phyloP scores from a whole-genome alignment of 2,888 invertebrate genomes.

The Drosophila picticornis region DNA sequence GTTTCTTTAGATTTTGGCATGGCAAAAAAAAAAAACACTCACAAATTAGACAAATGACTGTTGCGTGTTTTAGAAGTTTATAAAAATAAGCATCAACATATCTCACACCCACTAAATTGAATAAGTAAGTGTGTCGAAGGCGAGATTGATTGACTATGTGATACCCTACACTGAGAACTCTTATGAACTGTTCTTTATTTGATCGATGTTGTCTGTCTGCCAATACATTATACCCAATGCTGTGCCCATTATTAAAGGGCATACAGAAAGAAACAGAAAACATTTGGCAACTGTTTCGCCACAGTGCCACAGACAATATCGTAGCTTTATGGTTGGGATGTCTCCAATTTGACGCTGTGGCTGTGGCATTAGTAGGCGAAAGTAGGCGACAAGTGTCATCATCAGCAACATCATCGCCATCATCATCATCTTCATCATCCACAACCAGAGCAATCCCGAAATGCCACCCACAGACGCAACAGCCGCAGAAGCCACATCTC shows the following conservation, averaged over 20 bases:
- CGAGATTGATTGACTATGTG: background rate
- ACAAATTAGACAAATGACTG: slow-evolving; percentile 77
- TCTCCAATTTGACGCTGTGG: slow-evolving; percentile 65
- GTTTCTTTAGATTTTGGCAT: slow-evolving; percentile 27
- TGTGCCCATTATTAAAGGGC: background rate
- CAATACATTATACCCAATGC: background rate
- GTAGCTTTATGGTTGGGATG: slow-evolving; percentile 44
- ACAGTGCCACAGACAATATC: slow-evolving; percentile 28
- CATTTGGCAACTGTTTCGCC: slow-evolving; percentile 57
- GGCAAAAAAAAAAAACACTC: slow-evolving; percentile 28
- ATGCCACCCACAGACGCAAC: slow-evolving; percentile 63
- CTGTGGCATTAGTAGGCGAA: slow-evolving; percentile 49
- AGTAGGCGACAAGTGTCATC: slow-evolving; percentile 66
- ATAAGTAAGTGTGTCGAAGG: background rate
- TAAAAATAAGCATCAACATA: slow-evolving; percentile 74
- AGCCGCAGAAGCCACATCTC: slow-evolving; percentile 10
- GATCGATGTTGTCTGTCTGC: background rate
- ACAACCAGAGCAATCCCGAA: slow-evolving; percentile 45
- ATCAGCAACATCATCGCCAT: slow-evolving; percentile 1
- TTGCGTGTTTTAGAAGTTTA: slow-evolving; percentile 71
- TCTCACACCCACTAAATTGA: slow-evolving; percentile 70
- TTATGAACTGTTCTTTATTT: background rate
- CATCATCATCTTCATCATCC: slow-evolving; percentile 2
- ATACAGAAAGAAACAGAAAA: slow-evolving; percentile 15
- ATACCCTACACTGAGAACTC: slow-evolving; percentile 8